Base-by-base conservation (phyloP, 2,113 vertebrate genomes). In the Corynorhinus townsendii region DNA sequence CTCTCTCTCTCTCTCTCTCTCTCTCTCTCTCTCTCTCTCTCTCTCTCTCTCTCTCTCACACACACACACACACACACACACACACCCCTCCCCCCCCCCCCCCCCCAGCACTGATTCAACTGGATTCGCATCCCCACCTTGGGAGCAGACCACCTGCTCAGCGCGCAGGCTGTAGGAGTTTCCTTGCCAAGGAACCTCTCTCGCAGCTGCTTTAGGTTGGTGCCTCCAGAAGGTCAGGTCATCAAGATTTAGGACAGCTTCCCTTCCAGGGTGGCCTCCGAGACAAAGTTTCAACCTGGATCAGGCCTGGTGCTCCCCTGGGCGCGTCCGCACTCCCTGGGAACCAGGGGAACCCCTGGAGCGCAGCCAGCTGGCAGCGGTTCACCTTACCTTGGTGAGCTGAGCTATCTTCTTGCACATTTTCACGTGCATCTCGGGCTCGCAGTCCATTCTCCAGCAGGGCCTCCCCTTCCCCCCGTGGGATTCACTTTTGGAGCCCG, bases 381-480 rank as follows among this genome's bases (percentile, higher is more conserved):
- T 56, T 64, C 16, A 2, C 73, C 98, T 97, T 98, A 99, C 99
- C 99, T 99, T 99, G 16, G 99, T 99, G 90, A 99, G 99, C 98
- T 99, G 99, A 15, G 99, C 99, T 64, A 99, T 99, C 98, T 99
- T 99, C 98, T 99, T 99, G 98, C 99, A 99, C 99, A 99, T 99
- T 98, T 99, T 99, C 96, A 98, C 49, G 97, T 99, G 99, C 98
- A 99, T 99, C 95, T 99, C 99, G 86, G 98, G 98, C 93, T 97
- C 98, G 95, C 98, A 98, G 92, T 99, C 99, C 95, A 98, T 98
- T 59, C 98, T 98, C 80, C 97, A 98, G 97, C 96, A 20, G 2
- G 95, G n/a, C n/a, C n/a, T n/a, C n/a, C n/a, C n/a, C n/a, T n/a
- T n/a, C n/a, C n/a, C 89, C 5, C 90, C 24, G 19, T 97, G 68